Base-by-base conservation (phyloP, 1,140 invertebrate genomes). In the Danaus melanippus region DNA sequence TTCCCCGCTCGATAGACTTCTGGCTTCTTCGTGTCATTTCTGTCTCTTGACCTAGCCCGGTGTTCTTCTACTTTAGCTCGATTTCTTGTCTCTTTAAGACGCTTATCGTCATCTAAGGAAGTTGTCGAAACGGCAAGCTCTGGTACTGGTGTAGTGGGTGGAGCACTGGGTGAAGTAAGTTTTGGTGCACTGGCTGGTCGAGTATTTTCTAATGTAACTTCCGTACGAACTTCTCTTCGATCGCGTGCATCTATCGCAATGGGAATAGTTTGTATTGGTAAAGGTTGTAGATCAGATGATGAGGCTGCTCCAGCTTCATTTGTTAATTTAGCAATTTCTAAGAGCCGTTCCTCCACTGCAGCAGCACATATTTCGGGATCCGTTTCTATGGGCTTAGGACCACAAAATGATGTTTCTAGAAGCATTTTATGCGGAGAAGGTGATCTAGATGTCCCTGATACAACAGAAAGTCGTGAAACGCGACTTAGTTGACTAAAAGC, bases 341-440 rank as follows among this genome's bases (percentile, higher is more conserved):
- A 64, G 4, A 85, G 62, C 2, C 75, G 66, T 55, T 79, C 74
- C 42, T 82, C 79, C 0, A 81, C 76, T 4, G 70, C 82, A 10
- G 76, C 78, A 5, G 71, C 73, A 42, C 76, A 76, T 11, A 90
- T 86, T 53, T 90, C 89, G 3, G 79, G 81, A 21, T 87, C 87
- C 39, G 78, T 86, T 60, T 90, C 89, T n/a, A 91, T 83, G 0
- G 93, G 92, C 67, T 93, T 94, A 48, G 91, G 92, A 0, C 95
- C 95, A 71, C 94, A 96, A 75, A 96, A 96, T 0, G 94, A 96
- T 0, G 95, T 96, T 84, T 96, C 95, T 12, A 96, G 87, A 12
- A 96, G 84, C 90, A 95, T 96, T 81, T 93, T 93, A 84, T 96
- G 94, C 6, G 95, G 95, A 32, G 95, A 96, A 0, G 94, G 94